Conservation (phyloP, 1,140 invertebrate species). For the Platyura marginata region DNA sequence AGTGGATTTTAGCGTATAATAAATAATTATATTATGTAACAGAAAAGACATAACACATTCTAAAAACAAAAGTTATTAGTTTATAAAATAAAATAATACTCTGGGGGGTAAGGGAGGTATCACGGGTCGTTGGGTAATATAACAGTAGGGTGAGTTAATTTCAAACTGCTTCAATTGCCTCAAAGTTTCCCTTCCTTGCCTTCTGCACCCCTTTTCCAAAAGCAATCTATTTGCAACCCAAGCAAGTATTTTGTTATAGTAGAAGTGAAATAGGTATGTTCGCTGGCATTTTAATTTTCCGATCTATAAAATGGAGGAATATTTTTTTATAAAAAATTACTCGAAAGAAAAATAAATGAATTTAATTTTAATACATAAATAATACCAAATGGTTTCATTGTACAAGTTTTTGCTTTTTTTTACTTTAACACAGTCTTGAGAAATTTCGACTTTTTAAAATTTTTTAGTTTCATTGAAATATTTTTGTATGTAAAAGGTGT, state of each 20-base stretch:
- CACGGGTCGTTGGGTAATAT: not conserved
- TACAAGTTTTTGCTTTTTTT: not conserved
- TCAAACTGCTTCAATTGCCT: constrained; percentile 1
- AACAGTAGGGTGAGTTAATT: constrained; percentile 1
- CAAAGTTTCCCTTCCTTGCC: not conserved
- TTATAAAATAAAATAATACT: too few species aligned
- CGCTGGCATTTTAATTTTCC: too few species aligned
- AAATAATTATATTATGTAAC: too few species aligned
- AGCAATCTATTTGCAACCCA: constrained; percentile 3
- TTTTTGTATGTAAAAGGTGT: too few species aligned
- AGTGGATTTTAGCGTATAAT: too few species aligned
- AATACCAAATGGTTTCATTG: not conserved
- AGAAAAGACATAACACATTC: too few species aligned
- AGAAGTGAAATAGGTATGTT: too few species aligned
- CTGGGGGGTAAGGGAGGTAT: too few species aligned
- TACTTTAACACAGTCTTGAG: not conserved
- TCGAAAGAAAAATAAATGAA: not conserved
- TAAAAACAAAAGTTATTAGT: too few species aligned
- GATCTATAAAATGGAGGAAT: too few species aligned
- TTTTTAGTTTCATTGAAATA: too few species aligned
- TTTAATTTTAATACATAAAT: not conserved
- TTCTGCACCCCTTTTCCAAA: not conserved
- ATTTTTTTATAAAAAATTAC: not conserved
- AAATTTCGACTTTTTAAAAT: too few species aligned
- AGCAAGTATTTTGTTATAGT: constrained; percentile 1